These are phyloP conservation scores for Chaetops frenatus DNA, from an alignment of 2,113 vertebrate genomes.

Conservation along the genomic window DNA sequence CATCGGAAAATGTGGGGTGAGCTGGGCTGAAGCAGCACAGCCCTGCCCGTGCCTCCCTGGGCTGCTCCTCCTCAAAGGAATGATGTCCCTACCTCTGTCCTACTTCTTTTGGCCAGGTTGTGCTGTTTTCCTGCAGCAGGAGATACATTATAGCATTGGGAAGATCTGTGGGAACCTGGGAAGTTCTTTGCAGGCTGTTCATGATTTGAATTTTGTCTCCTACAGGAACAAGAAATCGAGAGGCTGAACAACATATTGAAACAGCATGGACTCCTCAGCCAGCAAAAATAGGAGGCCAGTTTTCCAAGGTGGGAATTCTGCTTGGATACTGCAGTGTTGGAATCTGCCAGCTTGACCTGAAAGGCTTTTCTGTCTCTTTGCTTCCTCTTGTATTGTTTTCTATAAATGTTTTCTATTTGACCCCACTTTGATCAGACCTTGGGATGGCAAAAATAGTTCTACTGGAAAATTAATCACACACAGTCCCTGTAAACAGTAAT, in stretches of 20 bases:
- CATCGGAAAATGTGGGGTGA: neutral
- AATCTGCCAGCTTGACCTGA: neutral
- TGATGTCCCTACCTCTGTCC: neutral
- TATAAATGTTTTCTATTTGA: neutral
- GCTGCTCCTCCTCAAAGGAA: neutral
- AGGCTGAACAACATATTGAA: constrained; percentile 77
- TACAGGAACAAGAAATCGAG: constrained; percentile 86
- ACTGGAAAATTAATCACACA: neutral
- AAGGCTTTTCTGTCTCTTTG: constrained; percentile 1
- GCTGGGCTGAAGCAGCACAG: neutral
- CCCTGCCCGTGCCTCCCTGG: neutral
- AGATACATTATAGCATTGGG: neutral
- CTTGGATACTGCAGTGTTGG: neutral
- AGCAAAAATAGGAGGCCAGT: neutral
- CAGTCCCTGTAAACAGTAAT: neutral
- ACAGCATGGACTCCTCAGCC: constrained; percentile 69
- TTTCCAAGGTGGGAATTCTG: neutral
- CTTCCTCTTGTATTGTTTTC: neutral
- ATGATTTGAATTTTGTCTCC: neutral
- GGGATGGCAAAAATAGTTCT: neutral
- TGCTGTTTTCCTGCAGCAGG: neutral
- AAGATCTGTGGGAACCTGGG: neutral
- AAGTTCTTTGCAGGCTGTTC: neutral
- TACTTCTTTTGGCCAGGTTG: neutral
- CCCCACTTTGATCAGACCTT: neutral